Percentiles rank a stretch among this genome's conserved stretches.
phyloP scores from a whole-genome alignment of 2,113 vertebrate species.

The Bubo bubo region DNA sequence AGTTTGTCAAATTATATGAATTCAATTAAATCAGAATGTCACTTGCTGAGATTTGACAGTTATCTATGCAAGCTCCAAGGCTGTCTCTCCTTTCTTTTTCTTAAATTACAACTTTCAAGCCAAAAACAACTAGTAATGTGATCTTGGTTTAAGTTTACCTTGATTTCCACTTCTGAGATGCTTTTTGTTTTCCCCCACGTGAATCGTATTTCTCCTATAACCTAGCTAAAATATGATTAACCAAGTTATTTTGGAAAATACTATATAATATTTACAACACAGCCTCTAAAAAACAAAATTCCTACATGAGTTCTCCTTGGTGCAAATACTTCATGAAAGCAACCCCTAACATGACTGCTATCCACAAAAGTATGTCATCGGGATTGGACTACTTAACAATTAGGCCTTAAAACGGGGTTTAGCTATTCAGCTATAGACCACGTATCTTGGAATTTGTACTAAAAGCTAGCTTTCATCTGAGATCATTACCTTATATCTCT shows the following conservation, averaged over 20 bases:
- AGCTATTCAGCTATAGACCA: background rate
- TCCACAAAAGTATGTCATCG: background rate
- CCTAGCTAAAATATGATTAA: background rate
- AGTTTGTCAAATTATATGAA: background rate
- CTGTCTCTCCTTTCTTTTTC: background rate
- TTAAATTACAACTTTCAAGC: background rate
- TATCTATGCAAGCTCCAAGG: background rate
- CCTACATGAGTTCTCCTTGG: background rate
- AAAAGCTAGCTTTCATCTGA: background rate
- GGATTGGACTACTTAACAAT: background rate
- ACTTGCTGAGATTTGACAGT: constrained; percentile 7
- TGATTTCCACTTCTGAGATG: background rate
- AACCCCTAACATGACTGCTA: background rate
- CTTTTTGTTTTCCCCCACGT: background rate
- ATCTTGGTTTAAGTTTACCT: background rate
- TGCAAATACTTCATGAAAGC: background rate
- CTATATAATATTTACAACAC: background rate
- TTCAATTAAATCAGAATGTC: constrained; percentile 15
- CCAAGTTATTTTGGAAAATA: background rate
- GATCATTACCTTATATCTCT: background rate
- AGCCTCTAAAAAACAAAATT: background rate
- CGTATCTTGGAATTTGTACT: background rate
- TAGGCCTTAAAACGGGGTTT: background rate
- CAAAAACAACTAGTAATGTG: background rate
- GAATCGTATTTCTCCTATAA: background rate